These are phyloP conservation scores for Drosophila ananassae DNA, from an alignment of 1,140 invertebrate genomes.

Conservation along the genomic window DNA sequence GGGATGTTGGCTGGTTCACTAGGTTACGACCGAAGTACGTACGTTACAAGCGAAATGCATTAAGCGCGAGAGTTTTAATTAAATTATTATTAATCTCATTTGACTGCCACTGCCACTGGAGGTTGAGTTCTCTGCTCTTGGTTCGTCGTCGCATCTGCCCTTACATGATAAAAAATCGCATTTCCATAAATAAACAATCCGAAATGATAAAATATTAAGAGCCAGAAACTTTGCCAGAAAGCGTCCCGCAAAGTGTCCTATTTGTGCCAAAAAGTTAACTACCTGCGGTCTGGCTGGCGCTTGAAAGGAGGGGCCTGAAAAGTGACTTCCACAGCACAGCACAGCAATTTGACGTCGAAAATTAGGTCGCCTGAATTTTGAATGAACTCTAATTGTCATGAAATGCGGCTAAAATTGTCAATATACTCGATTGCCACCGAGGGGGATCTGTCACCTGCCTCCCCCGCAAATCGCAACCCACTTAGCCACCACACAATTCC, in stretches of 20 bases:
- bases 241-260: slow-evolving; percentile 35
- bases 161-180: slow-evolving; percentile 32
- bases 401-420: slow-evolving; percentile 66
- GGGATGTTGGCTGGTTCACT: slow-evolving; percentile 8
- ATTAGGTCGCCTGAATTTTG: slow-evolving; percentile 73
- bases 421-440: slow-evolving; percentile 39
- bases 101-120: slow-evolving; percentile 36
- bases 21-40: slow-evolving; percentile 18
- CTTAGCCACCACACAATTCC: slow-evolving; percentile 21
- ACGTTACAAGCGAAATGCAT: slow-evolving; percentile 73
- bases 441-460: neutral
- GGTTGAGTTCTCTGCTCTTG: slow-evolving; percentile 2
- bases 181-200: slow-evolving; percentile 52
- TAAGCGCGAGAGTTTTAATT: slow-evolving; percentile 73
- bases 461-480: neutral
- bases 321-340: neutral
- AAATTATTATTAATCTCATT: slow-evolving; percentile 81
- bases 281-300: slow-evolving; percentile 54
- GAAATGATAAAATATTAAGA: slow-evolving; percentile 20
- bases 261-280: slow-evolving; percentile 57
- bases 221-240: slow-evolving; percentile 31
- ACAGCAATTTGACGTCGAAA: slow-evolving; percentile 49
- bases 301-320: neutral
- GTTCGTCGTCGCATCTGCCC: slow-evolving; percentile 1
- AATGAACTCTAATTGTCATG: slow-evolving; percentile 74